phyloP scores from a whole-genome alignment of 2,888 invertebrate genomes.

The Ochropleura leucogaster region DNA sequence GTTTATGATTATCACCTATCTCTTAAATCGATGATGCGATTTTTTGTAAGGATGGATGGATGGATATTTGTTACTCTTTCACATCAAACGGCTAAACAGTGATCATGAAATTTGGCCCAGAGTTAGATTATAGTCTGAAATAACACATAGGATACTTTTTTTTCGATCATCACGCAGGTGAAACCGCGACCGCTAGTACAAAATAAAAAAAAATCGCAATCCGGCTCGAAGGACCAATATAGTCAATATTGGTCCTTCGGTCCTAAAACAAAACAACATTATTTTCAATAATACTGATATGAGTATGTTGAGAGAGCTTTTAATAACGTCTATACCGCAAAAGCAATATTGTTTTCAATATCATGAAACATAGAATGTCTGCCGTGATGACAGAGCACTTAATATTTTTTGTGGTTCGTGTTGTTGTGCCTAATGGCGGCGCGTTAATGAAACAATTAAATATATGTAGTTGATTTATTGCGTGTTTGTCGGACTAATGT shows the following conservation, averaged over 20 bases:
- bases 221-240: constrained; percentile 17
- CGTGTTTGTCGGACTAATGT: constrained; percentile 18
- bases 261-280: neutral
- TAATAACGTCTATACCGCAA: constrained; percentile 16
- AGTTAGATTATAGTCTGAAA: no score
- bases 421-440: constrained; percentile 38
- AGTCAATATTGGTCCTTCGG: neutral
- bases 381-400: constrained; percentile 37
- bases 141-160: no score
- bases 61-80: no score
- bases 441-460: constrained; percentile 49
- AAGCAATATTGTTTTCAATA: constrained; percentile 43
- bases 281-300: constrained; percentile 7
- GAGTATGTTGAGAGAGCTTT: neutral
- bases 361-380: constrained; percentile 24
- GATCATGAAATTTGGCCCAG: no score
- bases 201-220: neutral
- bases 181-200: no score
- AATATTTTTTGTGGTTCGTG: constrained; percentile 34
- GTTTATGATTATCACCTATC: neutral
- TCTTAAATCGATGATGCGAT: constrained; percentile 1
- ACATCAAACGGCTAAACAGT: no score
- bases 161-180: no score
- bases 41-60: no score
- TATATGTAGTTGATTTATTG: constrained; percentile 33